Evolutionary conservation across 1,140 invertebrate species (phyloP).

Genomic region (Pomacea maculata): DNA sequence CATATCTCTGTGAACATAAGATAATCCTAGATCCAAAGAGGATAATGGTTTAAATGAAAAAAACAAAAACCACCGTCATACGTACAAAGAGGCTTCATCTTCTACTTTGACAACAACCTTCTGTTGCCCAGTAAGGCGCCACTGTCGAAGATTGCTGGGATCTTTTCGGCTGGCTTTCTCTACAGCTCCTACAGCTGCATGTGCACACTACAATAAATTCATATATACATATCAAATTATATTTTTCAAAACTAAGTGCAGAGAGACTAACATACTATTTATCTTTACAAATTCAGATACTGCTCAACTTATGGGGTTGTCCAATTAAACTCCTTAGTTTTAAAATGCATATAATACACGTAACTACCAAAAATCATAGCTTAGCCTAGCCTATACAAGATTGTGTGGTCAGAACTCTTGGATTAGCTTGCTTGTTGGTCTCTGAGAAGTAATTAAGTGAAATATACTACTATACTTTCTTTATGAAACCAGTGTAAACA

Average conservation of each 20-base stretch:
- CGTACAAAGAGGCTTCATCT: constrained; percentile 68
- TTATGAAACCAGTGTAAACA: neutral
- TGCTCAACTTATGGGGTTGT: no score
- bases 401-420: no score
- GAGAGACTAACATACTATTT: no score
- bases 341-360: no score
- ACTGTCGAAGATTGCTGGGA: constrained; percentile 74
- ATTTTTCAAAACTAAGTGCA: neutral
- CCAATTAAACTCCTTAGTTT: no score
- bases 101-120: constrained; percentile 82
- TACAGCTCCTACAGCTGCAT: constrained; percentile 84
- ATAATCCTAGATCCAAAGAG: neutral
- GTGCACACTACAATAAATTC: constrained; percentile 75
- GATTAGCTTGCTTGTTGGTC: no score
- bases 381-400: no score
- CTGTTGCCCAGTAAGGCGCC: constrained; percentile 82
- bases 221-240: neutral
- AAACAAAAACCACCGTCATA: constrained; percentile 14
- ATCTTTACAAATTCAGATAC: no score
- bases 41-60: neutral
- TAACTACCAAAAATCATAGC: no score
- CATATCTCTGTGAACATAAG: neutral
- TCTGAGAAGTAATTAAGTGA: no score
- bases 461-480: neutral
- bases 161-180: constrained; percentile 72